Evolutionary conservation across 1,140 invertebrate genomes (phyloP).

Genomic region (Ruditapes philippinarum): DNA sequence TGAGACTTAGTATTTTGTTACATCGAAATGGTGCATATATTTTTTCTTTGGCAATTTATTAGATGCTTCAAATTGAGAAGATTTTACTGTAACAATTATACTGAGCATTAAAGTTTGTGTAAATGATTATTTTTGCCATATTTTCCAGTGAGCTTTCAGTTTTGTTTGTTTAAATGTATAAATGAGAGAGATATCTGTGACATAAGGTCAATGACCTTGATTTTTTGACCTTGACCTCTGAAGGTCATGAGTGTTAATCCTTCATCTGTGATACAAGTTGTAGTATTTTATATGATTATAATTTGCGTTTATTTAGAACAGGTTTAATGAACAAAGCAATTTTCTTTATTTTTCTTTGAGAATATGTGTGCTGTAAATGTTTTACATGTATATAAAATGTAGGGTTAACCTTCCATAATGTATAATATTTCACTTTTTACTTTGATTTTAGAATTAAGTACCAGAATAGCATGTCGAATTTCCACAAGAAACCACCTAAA

Average conservation of each 20-base stretch:
- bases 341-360: neutral
- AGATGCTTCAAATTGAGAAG: neutral
- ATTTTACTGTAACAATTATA: neutral
- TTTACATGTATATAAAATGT: too few species aligned
- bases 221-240: neutral
- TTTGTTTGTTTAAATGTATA: neutral
- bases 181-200: neutral
- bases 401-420: too few species aligned
- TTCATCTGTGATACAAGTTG: slow-evolving; percentile 49
- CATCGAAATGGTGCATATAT: neutral
- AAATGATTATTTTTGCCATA: neutral
- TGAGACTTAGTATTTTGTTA: neutral
- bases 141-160: slow-evolving; percentile 46
- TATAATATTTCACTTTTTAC: too few species aligned
- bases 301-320: neutral
- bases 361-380: neutral
- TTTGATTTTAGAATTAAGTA: too few species aligned
- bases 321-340: neutral
- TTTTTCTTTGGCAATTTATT: neutral
- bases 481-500: too few species aligned
- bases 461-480: too few species aligned
- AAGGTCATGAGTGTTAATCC: slow-evolving; percentile 4
- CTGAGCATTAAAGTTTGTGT: neutral
- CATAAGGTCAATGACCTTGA: neutral
- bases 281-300: slow-evolving; percentile 45